Base-by-base conservation (phyloP, 2,113 vertebrate species). In the Gallinago jamesoni region DNA sequence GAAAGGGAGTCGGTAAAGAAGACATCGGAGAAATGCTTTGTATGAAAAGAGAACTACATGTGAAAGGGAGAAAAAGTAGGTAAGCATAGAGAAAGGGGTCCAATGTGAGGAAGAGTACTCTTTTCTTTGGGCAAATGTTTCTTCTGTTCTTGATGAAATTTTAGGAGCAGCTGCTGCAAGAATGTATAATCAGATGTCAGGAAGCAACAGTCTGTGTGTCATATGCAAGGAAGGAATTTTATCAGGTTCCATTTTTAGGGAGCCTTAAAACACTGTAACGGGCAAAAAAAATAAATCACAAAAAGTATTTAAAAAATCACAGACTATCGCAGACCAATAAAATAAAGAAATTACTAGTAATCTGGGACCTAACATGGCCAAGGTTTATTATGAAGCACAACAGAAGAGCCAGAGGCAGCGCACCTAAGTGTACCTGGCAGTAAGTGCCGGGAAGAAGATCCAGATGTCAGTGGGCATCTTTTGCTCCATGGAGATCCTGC, bases 1-100 rank as follows among this genome's bases (percentile, higher is more conserved):
- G 84, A 94, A 89, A 94, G 55, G 47, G 53, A 90, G 89, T 89
- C 67, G 76, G 41, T 66, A 74, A 89, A 88, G 70, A 76, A 53
- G 56, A 79, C 41, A 69, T 53, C n/a, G 62, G 25, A 78, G 47
- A 84, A 73, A 87, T 21, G 23, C 60, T 53, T 69, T 70, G 27
- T 13, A n/a, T 57, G 73, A 52, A 39, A 63, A 75, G 11, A 64
- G 90, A 85, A 70, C 30, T 60, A 64, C 41, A 62, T 41, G 28
- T 9, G 19, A 57, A 91, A 70, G 21, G 27, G 23, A 86, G 24
- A 83, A 82, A 89, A 92, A 74, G 41, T 17, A 91, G 90, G 57
- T 92, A 92, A 94, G 53, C 53, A 81, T 6, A 92, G 87, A 90
- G 90, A 92, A 95, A 81, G 17, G 31, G 28, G 48, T 50, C 19